Evolutionary conservation across 1,140 invertebrate species (phyloP).

Genomic region (Cardiocondyla obscurior): DNA sequence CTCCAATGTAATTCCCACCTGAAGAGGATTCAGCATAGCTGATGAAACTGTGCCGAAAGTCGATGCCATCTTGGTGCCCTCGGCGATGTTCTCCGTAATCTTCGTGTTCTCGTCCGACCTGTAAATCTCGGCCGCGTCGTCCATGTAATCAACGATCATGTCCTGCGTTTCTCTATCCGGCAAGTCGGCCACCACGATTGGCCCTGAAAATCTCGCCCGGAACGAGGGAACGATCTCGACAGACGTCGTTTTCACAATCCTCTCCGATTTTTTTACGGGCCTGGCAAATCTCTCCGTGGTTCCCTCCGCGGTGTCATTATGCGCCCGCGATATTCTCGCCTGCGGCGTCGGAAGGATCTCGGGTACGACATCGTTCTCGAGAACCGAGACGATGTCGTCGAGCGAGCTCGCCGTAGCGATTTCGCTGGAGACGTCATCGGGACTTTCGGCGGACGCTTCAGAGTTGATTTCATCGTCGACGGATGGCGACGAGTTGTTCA

Average conservation of each 20-base stretch:
- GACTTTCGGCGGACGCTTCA: neutral
- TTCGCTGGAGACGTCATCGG: neutral
- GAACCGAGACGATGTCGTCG: neutral
- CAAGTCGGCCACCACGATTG: conserved; percentile 79
- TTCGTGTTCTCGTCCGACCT: neutral
- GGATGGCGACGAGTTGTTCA: neutral
- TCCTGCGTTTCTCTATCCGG: conserved; percentile 7
- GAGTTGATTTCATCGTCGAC: neutral
- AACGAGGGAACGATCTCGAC: conserved; percentile 31
- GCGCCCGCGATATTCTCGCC: neutral
- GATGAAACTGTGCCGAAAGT: conserved; percentile 66
- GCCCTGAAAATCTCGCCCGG: conserved; percentile 71
- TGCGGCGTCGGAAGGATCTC: neutral
- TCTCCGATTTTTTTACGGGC: neutral
- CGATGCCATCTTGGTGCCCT: neutral
- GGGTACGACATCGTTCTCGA: neutral
- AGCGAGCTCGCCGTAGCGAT: neutral
- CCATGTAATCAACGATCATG: neutral
- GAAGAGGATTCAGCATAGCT: conserved; percentile 80
- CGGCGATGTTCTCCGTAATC: neutral
- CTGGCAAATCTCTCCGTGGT: neutral
- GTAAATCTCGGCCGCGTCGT: neutral
- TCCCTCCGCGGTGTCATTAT: neutral
- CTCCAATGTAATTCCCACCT: conserved; percentile 80
- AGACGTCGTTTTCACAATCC: neutral